These are phyloP conservation scores for Percopsis omiscomaycus DNA, from an alignment of 2,797 vertebrate genomes.

Conservation along the genomic window DNA sequence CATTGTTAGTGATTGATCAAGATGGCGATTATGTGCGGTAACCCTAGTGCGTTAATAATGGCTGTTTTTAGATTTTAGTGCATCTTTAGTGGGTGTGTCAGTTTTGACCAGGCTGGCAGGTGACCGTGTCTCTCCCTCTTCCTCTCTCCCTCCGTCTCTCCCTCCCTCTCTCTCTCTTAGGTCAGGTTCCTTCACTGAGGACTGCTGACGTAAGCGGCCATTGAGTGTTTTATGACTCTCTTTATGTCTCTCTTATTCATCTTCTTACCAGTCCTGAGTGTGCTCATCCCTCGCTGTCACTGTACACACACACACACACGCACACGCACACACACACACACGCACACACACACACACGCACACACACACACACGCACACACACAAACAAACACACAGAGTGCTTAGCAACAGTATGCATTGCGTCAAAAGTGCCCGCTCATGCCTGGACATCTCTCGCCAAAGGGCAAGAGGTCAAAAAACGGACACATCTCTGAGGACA, in stretches of 20 bases:
- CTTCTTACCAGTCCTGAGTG: slow-evolving; percentile 26
- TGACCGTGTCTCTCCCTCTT: background rate
- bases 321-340: background rate
- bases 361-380: slow-evolving; percentile 2
- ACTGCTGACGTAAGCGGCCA: slow-evolving; percentile 41
- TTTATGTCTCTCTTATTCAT: slow-evolving; percentile 56
- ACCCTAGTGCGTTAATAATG: background rate
- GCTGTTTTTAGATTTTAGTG: background rate
- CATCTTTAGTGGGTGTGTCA: slow-evolving; percentile 8
- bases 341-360: background rate
- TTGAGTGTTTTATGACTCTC: slow-evolving; percentile 30
- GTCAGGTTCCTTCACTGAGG: slow-evolving; percentile 19
- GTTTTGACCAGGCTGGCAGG: no score
- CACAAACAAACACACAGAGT: slow-evolving; percentile 1
- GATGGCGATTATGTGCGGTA: background rate
- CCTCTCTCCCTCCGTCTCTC: background rate
- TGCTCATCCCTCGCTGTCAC: slow-evolving; percentile 38
- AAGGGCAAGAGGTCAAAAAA: slow-evolving; percentile 40
- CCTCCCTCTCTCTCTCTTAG: slow-evolving; percentile 28
- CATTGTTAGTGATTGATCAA: slow-evolving; percentile 4
- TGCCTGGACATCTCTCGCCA: slow-evolving; percentile 15
- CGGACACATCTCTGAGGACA: slow-evolving; percentile 40
- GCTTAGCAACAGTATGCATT: slow-evolving; percentile 35
- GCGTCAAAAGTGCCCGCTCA: slow-evolving; percentile 5
- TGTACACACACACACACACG: background rate